Percentiles rank a stretch among this genome's conserved stretches.
phyloP scores from a whole-genome alignment of 2,113 vertebrate species.

The Climacteris rufus region DNA sequence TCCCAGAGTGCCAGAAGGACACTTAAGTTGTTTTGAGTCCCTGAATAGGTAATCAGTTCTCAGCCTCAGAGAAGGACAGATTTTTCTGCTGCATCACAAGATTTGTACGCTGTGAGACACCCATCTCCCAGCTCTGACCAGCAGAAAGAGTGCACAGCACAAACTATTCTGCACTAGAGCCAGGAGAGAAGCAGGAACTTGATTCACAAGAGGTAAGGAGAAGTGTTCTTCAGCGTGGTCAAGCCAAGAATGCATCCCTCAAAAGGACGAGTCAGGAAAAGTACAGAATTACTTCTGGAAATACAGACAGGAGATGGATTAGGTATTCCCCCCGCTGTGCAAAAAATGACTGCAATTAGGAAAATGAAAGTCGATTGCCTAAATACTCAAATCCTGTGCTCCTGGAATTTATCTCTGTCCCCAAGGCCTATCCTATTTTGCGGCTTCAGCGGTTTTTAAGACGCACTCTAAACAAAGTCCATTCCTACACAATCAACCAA shows the following conservation, averaged over 20 bases:
- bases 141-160: not conserved
- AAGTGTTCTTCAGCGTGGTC: not conserved
- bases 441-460: not conserved
- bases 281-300: not conserved
- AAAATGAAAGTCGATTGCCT: constrained; percentile 21
- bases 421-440: not conserved
- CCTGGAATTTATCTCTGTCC: not conserved
- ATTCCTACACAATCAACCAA: not conserved
- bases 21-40: not conserved
- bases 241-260: not conserved
- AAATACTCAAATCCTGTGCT: not conserved
- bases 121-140: not conserved
- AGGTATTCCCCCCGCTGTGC: not conserved
- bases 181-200: not conserved
- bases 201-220: not conserved
- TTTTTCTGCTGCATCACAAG: not conserved
- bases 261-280: not conserved
- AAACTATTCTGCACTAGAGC: not conserved
- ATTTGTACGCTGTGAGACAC: not conserved
- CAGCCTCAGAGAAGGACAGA: not conserved
- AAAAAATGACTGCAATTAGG: not conserved
- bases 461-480: not conserved
- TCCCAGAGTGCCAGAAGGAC: not conserved
- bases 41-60: not conserved
- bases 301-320: not conserved